Evolutionary conservation across 2,113 vertebrate species (phyloP), one percentile per base, ranked within the genome.

Genomic region (Halcyon malimbica): DNA sequence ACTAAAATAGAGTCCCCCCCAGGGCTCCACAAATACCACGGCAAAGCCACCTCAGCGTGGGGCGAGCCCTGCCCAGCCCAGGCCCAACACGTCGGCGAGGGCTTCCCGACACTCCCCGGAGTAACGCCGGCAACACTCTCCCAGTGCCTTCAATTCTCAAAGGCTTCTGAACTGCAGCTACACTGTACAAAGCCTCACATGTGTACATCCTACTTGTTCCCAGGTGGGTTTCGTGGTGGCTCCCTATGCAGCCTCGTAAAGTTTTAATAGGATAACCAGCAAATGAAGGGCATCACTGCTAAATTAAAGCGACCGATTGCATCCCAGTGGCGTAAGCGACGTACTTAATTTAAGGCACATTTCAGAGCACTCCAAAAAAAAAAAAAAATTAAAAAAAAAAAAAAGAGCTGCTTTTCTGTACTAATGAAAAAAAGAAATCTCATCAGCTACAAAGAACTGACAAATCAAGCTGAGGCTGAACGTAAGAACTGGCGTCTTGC

Each of bases 1-100:
- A 96, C 96, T 95, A 97, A 98, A 98, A 98, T 87, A 98, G 97
- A 71, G 97, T 97, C 91, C 96, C 98, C 98, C 97, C 93, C 89
- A 46, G 98, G 98, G 97, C 96, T 93, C 92, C 6, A 1, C 89
- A 97, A 98, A 98, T 98, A 98, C 98, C 97, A 94, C 48, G 18
- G 96, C 35, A n/a, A 97, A 98, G 97, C 95, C 96, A 93, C 94
- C 65, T 42, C 17, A 24, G 76, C 17, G 11, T 11, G 16, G 68
- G 41, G 78, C 65, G 2, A 63, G 95, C 89, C 74, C 86, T 85
- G 95, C 94, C 90, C 91, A 57, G 64, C 62, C 86, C 1, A 1
- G 48, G 86, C 70, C 95, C 60, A 79, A 76, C 44, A 63, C 48
- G 9, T 54, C 93, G 41, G 56, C 33, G 4, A 93, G 96, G 77